Conservation (phyloP, 2,888 invertebrate genomes). For the Thereva nobilitata region DNA sequence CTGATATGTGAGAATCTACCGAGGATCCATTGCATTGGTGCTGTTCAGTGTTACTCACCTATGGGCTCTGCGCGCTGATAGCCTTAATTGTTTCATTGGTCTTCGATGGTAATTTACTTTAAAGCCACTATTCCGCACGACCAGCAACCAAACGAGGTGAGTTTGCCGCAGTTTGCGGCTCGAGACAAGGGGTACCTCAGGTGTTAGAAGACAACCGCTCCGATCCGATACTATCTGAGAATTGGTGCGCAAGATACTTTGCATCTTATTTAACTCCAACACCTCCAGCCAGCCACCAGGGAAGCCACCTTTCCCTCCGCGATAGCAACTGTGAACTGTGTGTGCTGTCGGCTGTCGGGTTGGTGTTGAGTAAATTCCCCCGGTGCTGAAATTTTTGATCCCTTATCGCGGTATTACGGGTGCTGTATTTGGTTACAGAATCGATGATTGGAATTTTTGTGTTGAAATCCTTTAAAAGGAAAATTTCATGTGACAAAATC, state of each 20-base stretch:
- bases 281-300: constrained; percentile 6
- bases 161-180: constrained; percentile 1
- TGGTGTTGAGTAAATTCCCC: constrained; percentile 26
- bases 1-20: constrained; percentile 31
- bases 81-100: constrained; percentile 38
- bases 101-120: constrained; percentile 36
- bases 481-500: constrained; percentile 32
- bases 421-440: constrained; percentile 36
- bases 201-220: constrained; percentile 33
- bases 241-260: constrained; percentile 37
- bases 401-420: constrained; percentile 33
- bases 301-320: neutral
- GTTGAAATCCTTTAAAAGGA: constrained; percentile 26
- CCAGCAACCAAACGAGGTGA: constrained; percentile 25
- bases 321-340: too few species aligned
- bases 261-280: constrained; percentile 36
- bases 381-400: constrained; percentile 34
- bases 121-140: constrained; percentile 34
- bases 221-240: constrained; percentile 32
- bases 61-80: constrained; percentile 29
- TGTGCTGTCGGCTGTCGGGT: too few species aligned
- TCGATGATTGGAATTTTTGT: constrained; percentile 33
- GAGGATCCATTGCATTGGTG: constrained; percentile 19
- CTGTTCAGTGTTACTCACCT: constrained; percentile 8
- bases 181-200: constrained; percentile 30